Base-by-base conservation (phyloP, 2,888 invertebrate species). In the Chrysomela aeneicollis region DNA sequence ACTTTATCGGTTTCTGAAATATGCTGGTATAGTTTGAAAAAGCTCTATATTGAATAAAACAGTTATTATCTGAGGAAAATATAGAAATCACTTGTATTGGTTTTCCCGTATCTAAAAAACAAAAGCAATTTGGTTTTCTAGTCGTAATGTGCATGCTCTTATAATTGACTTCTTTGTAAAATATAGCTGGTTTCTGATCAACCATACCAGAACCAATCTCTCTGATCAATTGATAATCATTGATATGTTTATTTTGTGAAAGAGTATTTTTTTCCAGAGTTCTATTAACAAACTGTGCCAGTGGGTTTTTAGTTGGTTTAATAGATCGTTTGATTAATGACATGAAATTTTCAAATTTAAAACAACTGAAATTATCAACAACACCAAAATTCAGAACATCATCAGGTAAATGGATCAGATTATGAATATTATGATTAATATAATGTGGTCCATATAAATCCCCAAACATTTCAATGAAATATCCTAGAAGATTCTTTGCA, bases 391-490 rank as follows among this genome's bases (percentile, higher is more conserved):
- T 51, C 9, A 22, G 15, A 51, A 51, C 51, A 51, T 51, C 49
- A 19, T 49, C 49, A 49, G 49, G 49, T 49, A 49, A 49, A 49
- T 49, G 49, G n/a, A 49, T 49, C 10, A 51, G 22, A 51, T 51
- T 51, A 51, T 51, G 51, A 22, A 51, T 51, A 62, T 73, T 73
- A 35, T 71, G 66, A 30, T 67, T 59, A 9, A 73, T 42, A 64
- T 67, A 61, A 32, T 70, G 35, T 47, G 47, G 9, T 17, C 74
- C 72, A 62, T 73, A 75, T 22, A 75, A 49, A 10, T 58, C 52
- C 53, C 30, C 60, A 49, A 55, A 69, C 30, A 53, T 57, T 49
- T 63, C 19, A 9, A 73, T 65, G 61, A 75, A 75, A 49, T 67
- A 68, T 18, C 26, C 26, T 42, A 75, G 62, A 22, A 73, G 61